Conservation (phyloP, 2,797 vertebrate species). For the Poeciliopsis gracilis region DNA sequence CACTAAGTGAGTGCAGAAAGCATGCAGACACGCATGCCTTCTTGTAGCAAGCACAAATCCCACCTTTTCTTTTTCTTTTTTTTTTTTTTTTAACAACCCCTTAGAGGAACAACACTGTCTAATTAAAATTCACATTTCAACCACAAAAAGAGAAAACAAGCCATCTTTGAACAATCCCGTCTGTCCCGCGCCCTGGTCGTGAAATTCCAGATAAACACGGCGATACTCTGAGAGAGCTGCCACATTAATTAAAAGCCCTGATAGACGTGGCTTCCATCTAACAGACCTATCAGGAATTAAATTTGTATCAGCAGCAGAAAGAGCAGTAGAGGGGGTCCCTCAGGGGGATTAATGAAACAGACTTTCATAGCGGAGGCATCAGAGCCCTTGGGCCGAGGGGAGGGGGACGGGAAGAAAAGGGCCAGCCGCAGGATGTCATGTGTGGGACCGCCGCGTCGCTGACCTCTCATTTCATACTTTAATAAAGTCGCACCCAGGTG, state of each 20-base stretch:
- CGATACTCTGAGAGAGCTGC: conserved; percentile 62
- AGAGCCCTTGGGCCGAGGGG: conserved; percentile 67
- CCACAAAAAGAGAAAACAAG: conserved; percentile 71
- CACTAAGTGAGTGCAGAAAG: conserved; percentile 64
- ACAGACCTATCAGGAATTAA: conserved; percentile 82
- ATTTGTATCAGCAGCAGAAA: conserved; percentile 82
- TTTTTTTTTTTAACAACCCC: conserved; percentile 60
- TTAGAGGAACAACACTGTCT: conserved; percentile 75
- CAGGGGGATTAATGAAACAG: conserved; percentile 85
- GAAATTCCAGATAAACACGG: conserved; percentile 76
- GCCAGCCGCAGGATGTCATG: conserved; percentile 83
- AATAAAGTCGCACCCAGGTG: conserved; percentile 88
- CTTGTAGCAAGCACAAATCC: conserved; percentile 71
- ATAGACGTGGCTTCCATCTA: conserved; percentile 80
- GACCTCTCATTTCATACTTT: conserved; percentile 88
- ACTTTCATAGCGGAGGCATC: conserved; percentile 82
- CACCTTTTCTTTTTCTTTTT: conserved; percentile 18
- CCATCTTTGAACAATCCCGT: conserved; percentile 74
- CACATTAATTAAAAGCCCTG: conserved; percentile 83
- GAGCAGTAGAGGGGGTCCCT: conserved; percentile 78
- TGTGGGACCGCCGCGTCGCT: conserved; percentile 78
- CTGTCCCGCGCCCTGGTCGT: conserved; percentile 64
- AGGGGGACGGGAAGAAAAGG: conserved; percentile 66
- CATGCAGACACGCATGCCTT: conserved; percentile 48
- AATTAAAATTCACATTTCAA: conserved; percentile 81